Evolutionary conservation across 2,113 vertebrate species (phyloP), one percentile per base, ranked within the genome.

Genomic region (Apaloderma vittatum): DNA sequence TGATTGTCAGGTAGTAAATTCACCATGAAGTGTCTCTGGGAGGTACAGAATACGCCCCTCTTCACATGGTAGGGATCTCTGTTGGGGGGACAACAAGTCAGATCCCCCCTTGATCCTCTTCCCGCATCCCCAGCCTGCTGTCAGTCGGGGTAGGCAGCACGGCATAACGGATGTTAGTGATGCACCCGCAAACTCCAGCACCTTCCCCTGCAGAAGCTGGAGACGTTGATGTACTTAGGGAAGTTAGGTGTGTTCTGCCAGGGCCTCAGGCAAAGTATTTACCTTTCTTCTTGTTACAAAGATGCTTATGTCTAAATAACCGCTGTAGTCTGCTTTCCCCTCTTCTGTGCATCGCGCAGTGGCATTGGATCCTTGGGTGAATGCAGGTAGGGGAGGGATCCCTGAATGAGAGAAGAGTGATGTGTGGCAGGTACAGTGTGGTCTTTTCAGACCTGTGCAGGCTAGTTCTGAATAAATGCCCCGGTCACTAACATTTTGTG

Each of bases 1-100:
- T 91, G 77, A 88, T 70, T 81, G 72, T 70, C 77, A 88, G 61
- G 58, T 63, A 24, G 81, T 84, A 94, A 96, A 95, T 95, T 88
- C 83, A 84, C 83, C 85, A 24, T 81, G 86, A 88, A 88, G 90
- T 88, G 34, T 16, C 32, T 68, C 37, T 59, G 68, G 52, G 48
- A n/a, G 49, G 67, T 72, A 16, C 27, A 36, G 70, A 95, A 91
- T 36, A n/a, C 12, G 0, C 23, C 46, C 51, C n/a, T 54, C 46
- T 71, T 67, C 17, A 4, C 58, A 18, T 52, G 36, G 61, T 7
- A 63, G 36, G 77, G 66, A 34, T 43, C 78, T 79, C 43, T 67
- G 22, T 68, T 54, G 62, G 15, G 63, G 63, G 85, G 65, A 59
- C 81, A 82, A 40, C 0, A 6, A 15, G 9, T 68, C 21, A 30